phyloP scores from a whole-genome alignment of 2,888 invertebrate genomes.

The Stictocephala bisonia region DNA sequence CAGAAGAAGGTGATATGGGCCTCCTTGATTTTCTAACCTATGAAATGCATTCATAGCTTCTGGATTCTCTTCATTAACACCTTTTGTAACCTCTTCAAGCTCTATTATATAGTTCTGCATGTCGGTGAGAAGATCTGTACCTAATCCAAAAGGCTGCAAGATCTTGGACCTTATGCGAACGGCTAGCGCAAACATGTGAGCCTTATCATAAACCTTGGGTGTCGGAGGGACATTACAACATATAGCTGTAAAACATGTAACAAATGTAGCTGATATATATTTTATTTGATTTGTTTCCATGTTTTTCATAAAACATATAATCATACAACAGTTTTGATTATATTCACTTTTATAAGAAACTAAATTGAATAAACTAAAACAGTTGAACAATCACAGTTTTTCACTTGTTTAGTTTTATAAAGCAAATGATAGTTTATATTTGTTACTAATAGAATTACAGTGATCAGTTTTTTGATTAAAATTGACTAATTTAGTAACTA shows the following conservation, averaged over 20 bases:
- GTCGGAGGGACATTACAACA: not conserved
- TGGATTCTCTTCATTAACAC: not conserved
- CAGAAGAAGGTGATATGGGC: conserved; percentile 16
- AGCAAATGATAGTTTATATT: too few relatives aligned
- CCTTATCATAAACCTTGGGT: conserved; percentile 19
- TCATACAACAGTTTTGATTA: too few relatives aligned
- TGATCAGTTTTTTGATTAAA: too few relatives aligned
- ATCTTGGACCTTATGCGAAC: conserved; percentile 21
- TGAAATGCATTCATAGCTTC: conserved; percentile 14
- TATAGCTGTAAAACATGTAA: not conserved
- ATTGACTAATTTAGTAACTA: too few relatives aligned
- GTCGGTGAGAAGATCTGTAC: conserved; percentile 19
- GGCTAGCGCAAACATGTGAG: conserved; percentile 9
- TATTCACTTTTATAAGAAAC: too few relatives aligned
- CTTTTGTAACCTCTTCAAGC: not conserved
- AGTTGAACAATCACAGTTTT: too few relatives aligned
- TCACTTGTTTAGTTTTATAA: too few relatives aligned
- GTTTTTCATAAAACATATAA: not conserved
- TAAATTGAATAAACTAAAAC: too few relatives aligned
- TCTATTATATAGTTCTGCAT: conserved; percentile 9
- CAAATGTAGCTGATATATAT: not conserved
- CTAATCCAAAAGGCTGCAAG: conserved; percentile 19
- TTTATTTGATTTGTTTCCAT: not conserved
- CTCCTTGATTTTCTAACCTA: conserved; percentile 9
- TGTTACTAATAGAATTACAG: too few relatives aligned